Base-by-base conservation (phyloP, 2,888 invertebrate species). In the Phoenoteleia sp. region DNA sequence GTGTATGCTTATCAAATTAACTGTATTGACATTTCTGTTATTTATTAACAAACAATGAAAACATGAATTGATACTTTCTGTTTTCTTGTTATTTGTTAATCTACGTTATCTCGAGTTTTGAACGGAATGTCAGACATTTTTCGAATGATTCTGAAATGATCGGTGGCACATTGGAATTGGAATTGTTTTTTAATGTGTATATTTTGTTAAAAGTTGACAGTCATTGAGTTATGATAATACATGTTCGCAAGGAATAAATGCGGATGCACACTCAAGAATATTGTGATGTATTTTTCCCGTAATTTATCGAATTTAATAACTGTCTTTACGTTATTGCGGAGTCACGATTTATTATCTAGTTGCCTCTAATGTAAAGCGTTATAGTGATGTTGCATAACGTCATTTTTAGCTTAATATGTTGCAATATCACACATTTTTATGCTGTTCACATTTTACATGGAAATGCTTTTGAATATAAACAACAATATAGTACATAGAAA, bases 221-320 rank as follows among this genome's bases (percentile, higher is more conserved):
- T 3, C n/a, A 13, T n/a, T 39, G n/a, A 3, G 11, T 5, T 3
- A n/a, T n/a, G n/a, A 39, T 39, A 39, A 39, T 39, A 15, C n/a
- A 15, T n/a, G n/a, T 39, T 39, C 33, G n/a, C n/a, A 23, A 49
- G 3, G 5, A n/a, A n/a, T 13, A 25, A 49, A 13, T 25, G 45
- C n/a, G 39, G 45, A 62, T 27, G 25, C 45, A 15, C 21, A 52
- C 49, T 52, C 36, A 3, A 21, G 66, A 33, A 36, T 19, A 66
- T 66, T 52, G 49, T 15, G 49, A 52, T 66, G 45, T 23, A 66
- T 66, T 66, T 66, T 52, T 66, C 19, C 23, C 49, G 11, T 23
- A 33, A 66, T 36, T 66, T 66, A 66, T 66, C 49, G 33, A 66
- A 66, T 66, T 33, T 33, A 66, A 33, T 33, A 66, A 49, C 45